These are phyloP conservation scores for Crax fasciolata DNA, from an alignment of 2,797 vertebrate species.

Conservation along the genomic window DNA sequence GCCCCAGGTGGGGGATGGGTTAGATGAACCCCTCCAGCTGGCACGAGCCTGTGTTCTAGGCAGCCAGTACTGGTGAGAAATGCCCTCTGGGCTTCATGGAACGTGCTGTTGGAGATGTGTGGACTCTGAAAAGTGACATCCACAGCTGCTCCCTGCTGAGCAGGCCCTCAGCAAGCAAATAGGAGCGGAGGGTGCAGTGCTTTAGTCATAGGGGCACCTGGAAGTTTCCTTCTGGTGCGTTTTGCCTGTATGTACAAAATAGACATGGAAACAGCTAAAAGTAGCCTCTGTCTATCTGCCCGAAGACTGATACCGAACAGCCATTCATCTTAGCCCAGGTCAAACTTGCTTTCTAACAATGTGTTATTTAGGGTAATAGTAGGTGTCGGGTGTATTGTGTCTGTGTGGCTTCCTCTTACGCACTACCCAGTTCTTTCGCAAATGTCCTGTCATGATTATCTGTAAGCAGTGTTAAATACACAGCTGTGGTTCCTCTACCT, in stretches of 20 bases:
- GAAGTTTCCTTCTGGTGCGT: neutral
- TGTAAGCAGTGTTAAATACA: neutral
- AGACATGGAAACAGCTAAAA: neutral
- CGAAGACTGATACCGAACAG: neutral
- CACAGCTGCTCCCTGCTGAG: neutral
- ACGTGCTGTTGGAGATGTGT: fast-evolving
- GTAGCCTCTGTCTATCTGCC: neutral
- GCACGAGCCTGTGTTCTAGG: neutral
- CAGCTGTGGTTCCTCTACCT: neutral
- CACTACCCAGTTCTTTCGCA: neutral
- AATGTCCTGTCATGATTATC: neutral
- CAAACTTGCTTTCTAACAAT: conserved; percentile 17
- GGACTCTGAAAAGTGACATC: neutral
- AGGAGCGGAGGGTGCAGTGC: neutral
- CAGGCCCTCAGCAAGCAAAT: neutral
- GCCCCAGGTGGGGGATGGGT: neutral
- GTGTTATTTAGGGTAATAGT: neutral
- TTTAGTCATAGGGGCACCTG: neutral
- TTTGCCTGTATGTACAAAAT: neutral
- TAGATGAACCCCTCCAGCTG: neutral
- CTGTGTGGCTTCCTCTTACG: neutral
- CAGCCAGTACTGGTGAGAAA: neutral
- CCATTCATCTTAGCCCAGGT: neutral
- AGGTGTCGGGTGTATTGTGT: neutral
- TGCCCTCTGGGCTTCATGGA: neutral